Evolutionary conservation across 2,888 invertebrate genomes (phyloP), one percentile per base, ranked within the genome.

Genomic region (Heliconius hortense): DNA sequence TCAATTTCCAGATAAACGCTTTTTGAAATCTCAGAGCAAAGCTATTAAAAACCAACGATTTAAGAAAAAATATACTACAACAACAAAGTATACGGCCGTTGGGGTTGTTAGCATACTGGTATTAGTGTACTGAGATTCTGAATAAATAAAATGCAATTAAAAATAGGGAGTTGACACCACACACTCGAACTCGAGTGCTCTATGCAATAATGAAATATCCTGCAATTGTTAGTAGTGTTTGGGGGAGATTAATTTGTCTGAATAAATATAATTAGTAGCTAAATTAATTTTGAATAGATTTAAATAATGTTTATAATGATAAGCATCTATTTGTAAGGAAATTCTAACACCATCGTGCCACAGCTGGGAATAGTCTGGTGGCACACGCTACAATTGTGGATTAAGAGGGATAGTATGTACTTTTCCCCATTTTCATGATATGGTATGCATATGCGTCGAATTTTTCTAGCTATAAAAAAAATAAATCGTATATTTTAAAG

Each of bases 141-240:
- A 92, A 92, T 93, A 92, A 92, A 91, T 93, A 92, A 92, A 92
- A 90, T 88, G 87, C 89, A 91, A 93, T 92, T 91, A 90, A 89
- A 86, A 87, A 84, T 84, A 87, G 88, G 88, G 89, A 83, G 81
- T 74, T 48, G 56, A 60, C 81, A 79, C 82, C 83, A 82, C 85
- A 82, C 84, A 83, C 84, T 82, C 79, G 78, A 78, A 82, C 81
- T 81, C 82, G 82, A 83, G 78, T 81, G 79, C 81, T 83, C 83
- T 83, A 83, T 83, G 82, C 83, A 84, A 86, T 84, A 88, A 82
- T 81, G 82, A 85, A 82, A 82, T 84, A 87, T 84, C 84, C 82
- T 82, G 83, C 81, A 80, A 82, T 77, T 73, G 76, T 81, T 78
- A 81, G 26, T 60, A 26, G 79, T 78, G 79, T 79, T 77, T 77